Evolutionary conservation across 2,113 vertebrate species (phyloP).

Genomic region (Dipodomys stephensi): DNA sequence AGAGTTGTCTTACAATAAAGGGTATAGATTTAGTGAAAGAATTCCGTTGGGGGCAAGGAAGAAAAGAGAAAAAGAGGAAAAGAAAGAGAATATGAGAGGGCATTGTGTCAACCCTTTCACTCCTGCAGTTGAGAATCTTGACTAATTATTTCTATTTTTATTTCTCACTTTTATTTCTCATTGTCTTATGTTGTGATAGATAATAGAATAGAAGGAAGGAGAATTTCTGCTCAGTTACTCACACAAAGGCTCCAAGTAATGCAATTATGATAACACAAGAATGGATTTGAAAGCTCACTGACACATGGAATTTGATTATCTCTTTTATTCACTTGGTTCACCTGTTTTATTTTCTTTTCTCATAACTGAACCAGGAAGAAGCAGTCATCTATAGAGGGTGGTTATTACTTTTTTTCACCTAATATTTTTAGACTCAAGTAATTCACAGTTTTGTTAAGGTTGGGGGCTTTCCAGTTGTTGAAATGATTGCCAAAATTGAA

Average conservation of each 20-base stretch:
- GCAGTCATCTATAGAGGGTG: constrained; percentile 69
- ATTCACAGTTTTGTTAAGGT: constrained; percentile 77
- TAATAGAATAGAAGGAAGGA: constrained; percentile 52
- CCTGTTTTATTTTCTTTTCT: constrained; percentile 77
- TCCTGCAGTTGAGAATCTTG: neutral
- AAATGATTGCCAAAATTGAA: constrained; percentile 73
- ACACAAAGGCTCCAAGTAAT: constrained; percentile 58
- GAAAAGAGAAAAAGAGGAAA: neutral
- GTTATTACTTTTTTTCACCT: constrained; percentile 74
- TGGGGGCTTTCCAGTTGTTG: constrained; percentile 68
- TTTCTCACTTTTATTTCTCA: constrained; percentile 38
- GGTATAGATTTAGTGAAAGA: neutral
- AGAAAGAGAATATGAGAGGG: neutral
- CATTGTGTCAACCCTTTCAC: neutral
- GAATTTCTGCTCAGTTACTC: constrained; percentile 71
- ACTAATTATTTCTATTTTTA: constrained; percentile 50
- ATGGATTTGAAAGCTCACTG: constrained; percentile 74
- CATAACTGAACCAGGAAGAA: constrained; percentile 71
- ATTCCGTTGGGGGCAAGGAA: neutral
- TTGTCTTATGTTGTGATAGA: constrained; percentile 51
- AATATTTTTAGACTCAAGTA: constrained; percentile 77
- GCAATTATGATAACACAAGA: constrained; percentile 78
- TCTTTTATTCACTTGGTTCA: constrained; percentile 72
- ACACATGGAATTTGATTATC: constrained; percentile 78
- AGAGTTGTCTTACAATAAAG: neutral